Percentiles rank a stretch among this genome's conserved stretches.
Conservation (phyloP, 1,140 invertebrate genomes). For the Carposina sasakii region DNA sequence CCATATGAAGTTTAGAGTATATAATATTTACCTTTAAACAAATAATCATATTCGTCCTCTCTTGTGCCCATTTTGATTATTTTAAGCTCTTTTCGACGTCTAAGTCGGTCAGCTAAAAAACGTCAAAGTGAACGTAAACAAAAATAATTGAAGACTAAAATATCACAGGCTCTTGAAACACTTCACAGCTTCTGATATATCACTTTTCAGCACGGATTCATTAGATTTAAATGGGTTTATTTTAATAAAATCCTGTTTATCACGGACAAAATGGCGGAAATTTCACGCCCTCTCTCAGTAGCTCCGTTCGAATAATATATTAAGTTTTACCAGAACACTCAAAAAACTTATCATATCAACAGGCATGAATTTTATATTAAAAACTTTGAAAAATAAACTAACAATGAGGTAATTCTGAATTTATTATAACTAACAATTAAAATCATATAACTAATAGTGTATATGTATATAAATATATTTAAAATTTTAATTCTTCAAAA, state of each 20-base stretch:
- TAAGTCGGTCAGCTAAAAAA: constrained; percentile 62
- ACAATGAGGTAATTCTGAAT: too few species aligned
- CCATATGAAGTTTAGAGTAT: too few species aligned
- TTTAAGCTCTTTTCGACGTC: constrained; percentile 61
- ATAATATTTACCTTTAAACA: constrained; percentile 95
- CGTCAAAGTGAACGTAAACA: constrained; percentile 60
- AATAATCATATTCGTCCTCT: constrained; percentile 99
- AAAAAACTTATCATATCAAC: too few species aligned
- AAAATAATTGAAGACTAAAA: constrained; percentile 66
- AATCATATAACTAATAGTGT: too few species aligned
- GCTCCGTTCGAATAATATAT: constrained; percentile 56
- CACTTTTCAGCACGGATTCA: constrained; percentile 57
- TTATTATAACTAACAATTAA: too few species aligned
- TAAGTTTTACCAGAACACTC: too few species aligned
- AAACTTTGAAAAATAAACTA: too few species aligned
- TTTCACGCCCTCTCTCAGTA: constrained; percentile 62
- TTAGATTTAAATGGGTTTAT: constrained; percentile 53
- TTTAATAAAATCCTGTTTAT: constrained; percentile 58
- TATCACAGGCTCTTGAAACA: constrained; percentile 65
- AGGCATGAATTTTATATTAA: too few species aligned
- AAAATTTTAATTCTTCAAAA: too few species aligned
- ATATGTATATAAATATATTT: too few species aligned
- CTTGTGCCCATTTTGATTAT: constrained; percentile 90
- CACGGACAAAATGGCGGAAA: constrained; percentile 67
- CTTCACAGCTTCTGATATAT: constrained; percentile 58